Percentiles rank a stretch among this genome's conserved stretches.
These are phyloP conservation scores for Carassius gibelio DNA, from an alignment of 2,113 vertebrate species.

Conservation along the genomic window DNA sequence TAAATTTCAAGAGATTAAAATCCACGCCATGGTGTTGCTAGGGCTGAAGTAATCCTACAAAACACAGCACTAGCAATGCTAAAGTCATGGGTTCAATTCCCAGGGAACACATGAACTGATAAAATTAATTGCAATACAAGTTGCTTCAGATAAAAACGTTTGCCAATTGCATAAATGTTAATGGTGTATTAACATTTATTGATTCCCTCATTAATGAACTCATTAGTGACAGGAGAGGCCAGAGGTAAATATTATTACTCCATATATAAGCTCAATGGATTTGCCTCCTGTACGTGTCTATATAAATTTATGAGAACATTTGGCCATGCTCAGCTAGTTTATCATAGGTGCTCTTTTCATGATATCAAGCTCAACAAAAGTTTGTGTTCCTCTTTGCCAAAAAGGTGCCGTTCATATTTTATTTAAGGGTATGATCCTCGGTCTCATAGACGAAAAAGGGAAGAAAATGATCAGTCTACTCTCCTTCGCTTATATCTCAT, in stretches of 20 bases:
- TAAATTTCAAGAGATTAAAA: background rate
- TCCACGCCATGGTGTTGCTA: background rate
- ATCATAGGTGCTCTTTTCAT: constrained; percentile 29
- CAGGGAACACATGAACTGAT: background rate
- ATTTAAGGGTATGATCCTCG: constrained; percentile 10
- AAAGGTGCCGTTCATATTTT: background rate
- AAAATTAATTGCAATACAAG: background rate
- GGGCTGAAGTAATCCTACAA: background rate
- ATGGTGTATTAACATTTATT: background rate
- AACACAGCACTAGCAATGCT: background rate
- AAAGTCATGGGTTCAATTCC: background rate
- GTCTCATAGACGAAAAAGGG: background rate
- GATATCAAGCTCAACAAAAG: constrained; percentile 12
- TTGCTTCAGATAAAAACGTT: background rate
- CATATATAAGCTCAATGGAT: constrained; percentile 14
- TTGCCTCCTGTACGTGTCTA: constrained; percentile 22
- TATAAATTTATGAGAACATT: constrained; percentile 36
- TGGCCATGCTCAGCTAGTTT: background rate
- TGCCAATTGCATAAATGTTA: background rate
- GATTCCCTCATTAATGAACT: background rate
- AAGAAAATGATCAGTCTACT: background rate
- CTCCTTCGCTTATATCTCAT: background rate
- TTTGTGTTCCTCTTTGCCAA: constrained; percentile 21
- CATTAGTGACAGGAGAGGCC: background rate
- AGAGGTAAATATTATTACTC: constrained; percentile 25